phyloP scores from a whole-genome alignment of 2,113 vertebrate genomes.

The Alexandromys fortis region DNA sequence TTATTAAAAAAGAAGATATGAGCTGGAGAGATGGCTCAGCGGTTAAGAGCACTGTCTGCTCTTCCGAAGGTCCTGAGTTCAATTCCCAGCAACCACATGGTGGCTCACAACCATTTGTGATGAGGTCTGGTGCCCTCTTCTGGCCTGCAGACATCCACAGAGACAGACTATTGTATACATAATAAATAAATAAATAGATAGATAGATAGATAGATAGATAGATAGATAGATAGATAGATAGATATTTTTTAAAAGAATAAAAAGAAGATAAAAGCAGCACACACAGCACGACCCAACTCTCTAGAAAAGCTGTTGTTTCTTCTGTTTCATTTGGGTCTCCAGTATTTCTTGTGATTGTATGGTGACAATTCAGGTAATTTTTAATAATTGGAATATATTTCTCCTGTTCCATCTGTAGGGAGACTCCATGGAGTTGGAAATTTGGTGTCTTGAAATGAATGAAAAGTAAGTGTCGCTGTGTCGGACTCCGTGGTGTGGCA shows the following conservation, averaged over 20 bases:
- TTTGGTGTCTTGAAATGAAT: constrained; percentile 99
- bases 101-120: too few relatives aligned
- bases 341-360: constrained; percentile 20
- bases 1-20: constrained; percentile 34
- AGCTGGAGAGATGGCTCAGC: too few relatives aligned
- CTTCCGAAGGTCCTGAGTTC: too few relatives aligned
- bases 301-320: constrained; percentile 36
- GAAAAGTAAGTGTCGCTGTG: constrained; percentile 93
- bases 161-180: too few relatives aligned
- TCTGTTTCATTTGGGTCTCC: neutral
- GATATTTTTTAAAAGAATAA: neutral
- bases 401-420: constrained; percentile 86
- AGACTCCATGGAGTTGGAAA: constrained; percentile 99
- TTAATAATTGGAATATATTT: constrained; percentile 47
- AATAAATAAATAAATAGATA: too few relatives aligned
- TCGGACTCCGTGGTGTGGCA: neutral
- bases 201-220: too few relatives aligned
- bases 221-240: too few relatives aligned
- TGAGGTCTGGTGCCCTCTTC: too few relatives aligned
- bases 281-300: neutral
- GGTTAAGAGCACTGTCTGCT: too few relatives aligned
- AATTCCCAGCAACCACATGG: too few relatives aligned
- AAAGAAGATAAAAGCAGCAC: neutral
- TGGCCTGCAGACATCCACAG: too few relatives aligned
- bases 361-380: neutral